Percentiles rank a stretch among this genome's conserved stretches.
These are phyloP conservation scores for Eulemur mongoz DNA, from an alignment of 2,797 vertebrate species.

Conservation along the genomic window DNA sequence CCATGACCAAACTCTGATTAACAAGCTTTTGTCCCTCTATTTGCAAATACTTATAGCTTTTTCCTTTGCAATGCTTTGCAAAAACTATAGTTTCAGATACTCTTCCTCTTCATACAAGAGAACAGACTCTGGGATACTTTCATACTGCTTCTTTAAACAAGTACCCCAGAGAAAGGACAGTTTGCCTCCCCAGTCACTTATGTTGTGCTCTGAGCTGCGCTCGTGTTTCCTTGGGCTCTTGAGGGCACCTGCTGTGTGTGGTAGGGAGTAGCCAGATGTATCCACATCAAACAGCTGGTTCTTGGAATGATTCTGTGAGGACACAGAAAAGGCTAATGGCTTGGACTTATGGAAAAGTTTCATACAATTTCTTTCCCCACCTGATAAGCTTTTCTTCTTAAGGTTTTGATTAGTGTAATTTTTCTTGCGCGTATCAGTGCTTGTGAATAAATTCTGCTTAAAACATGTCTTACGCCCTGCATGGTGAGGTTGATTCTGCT, in stretches of 20 bases:
- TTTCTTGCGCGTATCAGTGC: conserved; percentile 73
- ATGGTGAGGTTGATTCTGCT: conserved; percentile 78
- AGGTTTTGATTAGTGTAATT: conserved; percentile 66
- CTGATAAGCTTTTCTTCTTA: conserved; percentile 81
- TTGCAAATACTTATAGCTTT: conserved; percentile 81
- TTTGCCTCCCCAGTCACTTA: conserved; percentile 80
- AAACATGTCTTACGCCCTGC: conserved; percentile 77
- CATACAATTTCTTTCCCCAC: conserved; percentile 82
- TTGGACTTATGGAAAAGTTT: conserved; percentile 85
- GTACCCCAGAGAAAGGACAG: conserved; percentile 53
- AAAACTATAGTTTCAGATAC: conserved; percentile 60
- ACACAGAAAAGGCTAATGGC: conserved; percentile 86
- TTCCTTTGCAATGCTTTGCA: too few species aligned
- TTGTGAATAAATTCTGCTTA: conserved; percentile 78
- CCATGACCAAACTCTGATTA: conserved; percentile 84
- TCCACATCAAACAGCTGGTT: conserved; percentile 57
- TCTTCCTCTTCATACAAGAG: conserved; percentile 79
- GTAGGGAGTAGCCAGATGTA: conserved; percentile 73
- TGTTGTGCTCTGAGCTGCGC: conserved; percentile 91
- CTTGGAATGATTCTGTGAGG: conserved; percentile 66
- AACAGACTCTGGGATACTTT: conserved; percentile 90
- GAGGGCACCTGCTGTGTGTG: conserved; percentile 59
- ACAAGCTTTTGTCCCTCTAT: conserved; percentile 86
- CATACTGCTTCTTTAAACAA: conserved; percentile 79
- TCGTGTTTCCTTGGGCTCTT: conserved; percentile 87